These are phyloP conservation scores for Pherbina coryleti DNA, from an alignment of 2,888 invertebrate species.

Conservation along the genomic window DNA sequence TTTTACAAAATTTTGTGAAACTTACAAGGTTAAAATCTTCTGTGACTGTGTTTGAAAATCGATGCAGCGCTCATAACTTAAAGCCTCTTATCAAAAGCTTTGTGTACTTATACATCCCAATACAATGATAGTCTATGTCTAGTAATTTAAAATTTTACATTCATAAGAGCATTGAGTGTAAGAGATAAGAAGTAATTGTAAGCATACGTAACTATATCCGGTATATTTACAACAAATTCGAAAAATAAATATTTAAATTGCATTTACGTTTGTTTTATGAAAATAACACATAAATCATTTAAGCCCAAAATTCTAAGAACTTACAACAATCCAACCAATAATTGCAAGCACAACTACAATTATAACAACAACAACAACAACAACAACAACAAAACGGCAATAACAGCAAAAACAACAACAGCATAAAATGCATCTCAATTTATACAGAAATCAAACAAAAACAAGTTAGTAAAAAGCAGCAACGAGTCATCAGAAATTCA, in stretches of 20 bases:
- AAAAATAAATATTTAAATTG: not conserved
- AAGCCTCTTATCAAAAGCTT: no score
- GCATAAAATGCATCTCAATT: conserved; percentile 3
- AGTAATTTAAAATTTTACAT: no score
- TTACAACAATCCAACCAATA: not conserved
- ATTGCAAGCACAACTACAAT: not conserved
- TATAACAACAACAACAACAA: not conserved
- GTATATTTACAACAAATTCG: not conserved
- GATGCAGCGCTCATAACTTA: no score
- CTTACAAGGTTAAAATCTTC: no score
- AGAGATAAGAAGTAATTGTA: no score
- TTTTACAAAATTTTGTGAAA: no score
- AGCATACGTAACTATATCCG: not conserved
- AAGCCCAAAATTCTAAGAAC: no score
- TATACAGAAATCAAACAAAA: conserved; percentile 20
- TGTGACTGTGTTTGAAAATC: no score
- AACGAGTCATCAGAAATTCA: conserved; percentile 7
- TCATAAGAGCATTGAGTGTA: no score
- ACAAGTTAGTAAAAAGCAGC: not conserved
- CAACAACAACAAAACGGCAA: not conserved
- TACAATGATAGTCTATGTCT: no score
- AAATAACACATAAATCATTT: no score
- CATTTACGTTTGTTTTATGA: not conserved
- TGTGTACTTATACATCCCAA: no score
- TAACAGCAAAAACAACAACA: not conserved